These are phyloP conservation scores for Chironomus tentans DNA, from an alignment of 2,888 invertebrate genomes.

Conservation along the genomic window DNA sequence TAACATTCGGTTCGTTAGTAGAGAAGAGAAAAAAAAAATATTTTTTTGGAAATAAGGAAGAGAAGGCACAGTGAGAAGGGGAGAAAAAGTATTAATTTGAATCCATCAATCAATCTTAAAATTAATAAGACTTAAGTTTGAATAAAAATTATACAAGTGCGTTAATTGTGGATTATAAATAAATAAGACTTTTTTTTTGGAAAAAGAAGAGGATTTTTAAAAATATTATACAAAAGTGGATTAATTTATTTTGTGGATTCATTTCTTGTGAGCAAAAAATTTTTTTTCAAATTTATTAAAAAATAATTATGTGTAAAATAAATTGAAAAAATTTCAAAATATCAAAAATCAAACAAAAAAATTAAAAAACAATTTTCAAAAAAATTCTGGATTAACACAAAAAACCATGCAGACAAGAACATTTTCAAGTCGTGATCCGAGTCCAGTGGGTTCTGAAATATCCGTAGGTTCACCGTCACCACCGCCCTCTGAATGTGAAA, in stretches of 20 bases:
- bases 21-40: neutral
- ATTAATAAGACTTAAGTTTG: constrained; percentile 18
- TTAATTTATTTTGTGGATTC: too few relatives aligned
- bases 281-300: too few relatives aligned
- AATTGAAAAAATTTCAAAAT: too few relatives aligned
- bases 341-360: too few relatives aligned
- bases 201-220: neutral
- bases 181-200: too few relatives aligned
- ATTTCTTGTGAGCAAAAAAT: too few relatives aligned
- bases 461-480: constrained; percentile 40
- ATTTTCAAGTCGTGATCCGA: constrained; percentile 32
- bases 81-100: constrained; percentile 15
- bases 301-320: too few relatives aligned
- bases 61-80: too few relatives aligned
- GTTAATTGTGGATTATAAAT: neutral
- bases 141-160: neutral
- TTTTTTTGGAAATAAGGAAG: neutral
- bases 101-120: constrained; percentile 24
- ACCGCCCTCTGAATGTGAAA: constrained; percentile 33
- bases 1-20: constrained; percentile 24
- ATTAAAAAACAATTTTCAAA: too few relatives aligned
- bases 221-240: too few relatives aligned
- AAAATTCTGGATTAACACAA: too few relatives aligned
- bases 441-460: constrained; percentile 43
- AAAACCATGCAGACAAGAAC: too few relatives aligned